Base-by-base conservation (phyloP, 2,113 vertebrate genomes). In the Melanerpes formicivorus region DNA sequence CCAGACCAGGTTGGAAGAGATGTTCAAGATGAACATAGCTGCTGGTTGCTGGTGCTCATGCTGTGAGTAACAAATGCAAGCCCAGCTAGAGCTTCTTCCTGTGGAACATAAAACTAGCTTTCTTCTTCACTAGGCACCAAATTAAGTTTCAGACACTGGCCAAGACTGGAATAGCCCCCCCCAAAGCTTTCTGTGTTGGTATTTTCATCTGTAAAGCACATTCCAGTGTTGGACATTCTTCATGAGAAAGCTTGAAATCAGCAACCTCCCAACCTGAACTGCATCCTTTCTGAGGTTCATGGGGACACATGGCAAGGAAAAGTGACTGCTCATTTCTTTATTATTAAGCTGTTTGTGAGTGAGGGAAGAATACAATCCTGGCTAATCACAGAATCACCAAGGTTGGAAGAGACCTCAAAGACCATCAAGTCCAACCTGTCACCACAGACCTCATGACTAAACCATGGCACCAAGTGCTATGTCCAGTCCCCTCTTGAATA, bases 31-130 rank as follows among this genome's bases (percentile, higher is more conserved):
- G 40, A 80, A 81, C 40, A 66, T 26, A 40, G 14, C 11, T 72
- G 34, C 58, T 81, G 29, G 16, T 11, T 86, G 48, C 62, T 80
- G 79, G 67, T 42, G 65, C 23, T 91, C 62, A 52, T 34, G 76
- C 63, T 83, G 29, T 76, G 42, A 87, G 26, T 60, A 93, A 71
- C n/a, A 93, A 83, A 73, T 42, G 60, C 29, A 84, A 80, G 73
- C 50, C 18, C 44, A 88, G 58, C 37, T n/a, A 86, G 10, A 17
- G 44, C 10, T 71, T 73, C 66, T 85, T 95, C 73, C 76, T 81
- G 50, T 25, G 44, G 40, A 72, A 84, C 32, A 26, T 30, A 71
- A 84, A 85, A 78, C 10, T 13, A 64, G 25, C 30, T 72, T 90
- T 65, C 62, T 86, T 78, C 58, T 80, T 59, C 0, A 0, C 17